A percentile compares a stretch with the other conserved stretches of the same genome.
phyloP scores from a whole-genome alignment of 2,888 invertebrate genomes.

The Linyphia triangularis region DNA sequence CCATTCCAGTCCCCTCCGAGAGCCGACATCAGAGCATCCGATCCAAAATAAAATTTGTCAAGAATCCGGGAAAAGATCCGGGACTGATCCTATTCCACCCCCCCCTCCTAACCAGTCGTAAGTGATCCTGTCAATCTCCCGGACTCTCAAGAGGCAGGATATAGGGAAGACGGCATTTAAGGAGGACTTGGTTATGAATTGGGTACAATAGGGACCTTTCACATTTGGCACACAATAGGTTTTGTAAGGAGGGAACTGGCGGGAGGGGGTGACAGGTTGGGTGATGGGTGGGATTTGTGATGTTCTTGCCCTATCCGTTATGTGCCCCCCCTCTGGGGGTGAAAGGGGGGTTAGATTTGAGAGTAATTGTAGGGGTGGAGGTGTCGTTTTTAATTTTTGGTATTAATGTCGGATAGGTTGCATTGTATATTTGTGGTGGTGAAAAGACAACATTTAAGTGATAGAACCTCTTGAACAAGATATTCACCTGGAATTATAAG shows the following conservation, averaged over 20 bases:
- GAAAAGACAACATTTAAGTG: too few relatives aligned
- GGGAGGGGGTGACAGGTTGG: too few relatives aligned
- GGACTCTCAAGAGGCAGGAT: conserved; percentile 2
- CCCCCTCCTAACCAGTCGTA: conserved; percentile 18
- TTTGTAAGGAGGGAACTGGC: not conserved
- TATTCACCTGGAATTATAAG: too few relatives aligned
- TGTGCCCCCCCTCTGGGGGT: not conserved
- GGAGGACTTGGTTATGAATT: conserved; percentile 41
- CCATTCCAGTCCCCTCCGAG: not conserved
- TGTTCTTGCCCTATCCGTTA: too few relatives aligned
- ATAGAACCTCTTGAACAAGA: too few relatives aligned
- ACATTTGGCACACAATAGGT: conserved; percentile 51
- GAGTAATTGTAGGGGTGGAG: not conserved
- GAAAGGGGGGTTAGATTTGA: not conserved
- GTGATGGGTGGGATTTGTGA: too few relatives aligned
- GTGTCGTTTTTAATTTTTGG: conserved; percentile 20
- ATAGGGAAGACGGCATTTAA: conserved; percentile 28
- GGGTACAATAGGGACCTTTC: conserved; percentile 27
- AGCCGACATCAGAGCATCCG: too few relatives aligned
- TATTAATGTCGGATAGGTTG: not conserved
- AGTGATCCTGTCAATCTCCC: conserved; percentile 59
- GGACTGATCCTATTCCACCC: conserved; percentile 46
- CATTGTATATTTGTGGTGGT: too few relatives aligned
- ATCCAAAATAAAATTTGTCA: conserved; percentile 64
- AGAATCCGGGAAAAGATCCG: conserved; percentile 45